These are phyloP conservation scores for Drosophila diplacantha DNA, from an alignment of 2,888 invertebrate species.

Conservation along the genomic window DNA sequence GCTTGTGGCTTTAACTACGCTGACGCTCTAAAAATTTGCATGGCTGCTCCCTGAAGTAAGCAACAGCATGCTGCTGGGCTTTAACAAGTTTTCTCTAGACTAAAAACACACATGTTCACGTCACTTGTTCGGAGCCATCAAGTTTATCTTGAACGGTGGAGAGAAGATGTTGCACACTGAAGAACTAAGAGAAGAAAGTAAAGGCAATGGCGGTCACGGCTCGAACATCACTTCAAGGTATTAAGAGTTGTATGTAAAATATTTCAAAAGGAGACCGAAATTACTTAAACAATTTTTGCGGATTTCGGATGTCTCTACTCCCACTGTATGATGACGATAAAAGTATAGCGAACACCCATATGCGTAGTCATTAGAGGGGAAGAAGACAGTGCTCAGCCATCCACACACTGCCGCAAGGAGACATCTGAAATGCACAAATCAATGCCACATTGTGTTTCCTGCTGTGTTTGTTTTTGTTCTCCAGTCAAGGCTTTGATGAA, in stretches of 20 bases:
- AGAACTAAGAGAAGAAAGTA: neutral
- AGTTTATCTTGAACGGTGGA: constrained; percentile 3
- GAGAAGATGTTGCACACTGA: neutral
- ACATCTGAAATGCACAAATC: constrained; percentile 32
- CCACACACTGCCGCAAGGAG: constrained; percentile 31
- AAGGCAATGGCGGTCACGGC: neutral
- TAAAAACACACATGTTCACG: constrained; percentile 9
- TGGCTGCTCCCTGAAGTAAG: constrained; percentile 35
- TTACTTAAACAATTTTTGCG: no score
- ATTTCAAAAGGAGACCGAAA: no score
- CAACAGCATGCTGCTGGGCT: constrained; percentile 34
- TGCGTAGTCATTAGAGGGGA: constrained; percentile 38
- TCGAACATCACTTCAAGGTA: neutral
- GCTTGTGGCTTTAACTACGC: constrained; percentile 40
- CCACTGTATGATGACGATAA: neutral
- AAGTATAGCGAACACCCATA: constrained; percentile 7
- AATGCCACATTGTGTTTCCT: constrained; percentile 41
- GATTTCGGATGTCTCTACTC: neutral
- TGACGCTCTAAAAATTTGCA: constrained; percentile 22
- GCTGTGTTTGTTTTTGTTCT: constrained; percentile 20
- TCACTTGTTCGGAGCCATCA: constrained; percentile 10
- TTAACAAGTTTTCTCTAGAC: constrained; percentile 35
- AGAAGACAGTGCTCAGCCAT: constrained; percentile 14
- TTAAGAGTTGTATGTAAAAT: no score
- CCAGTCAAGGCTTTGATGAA: constrained; percentile 32